Percentiles rank a stretch among this genome's conserved stretches.
Conservation (phyloP, 2,888 invertebrate species). For the Villa cingulata region DNA sequence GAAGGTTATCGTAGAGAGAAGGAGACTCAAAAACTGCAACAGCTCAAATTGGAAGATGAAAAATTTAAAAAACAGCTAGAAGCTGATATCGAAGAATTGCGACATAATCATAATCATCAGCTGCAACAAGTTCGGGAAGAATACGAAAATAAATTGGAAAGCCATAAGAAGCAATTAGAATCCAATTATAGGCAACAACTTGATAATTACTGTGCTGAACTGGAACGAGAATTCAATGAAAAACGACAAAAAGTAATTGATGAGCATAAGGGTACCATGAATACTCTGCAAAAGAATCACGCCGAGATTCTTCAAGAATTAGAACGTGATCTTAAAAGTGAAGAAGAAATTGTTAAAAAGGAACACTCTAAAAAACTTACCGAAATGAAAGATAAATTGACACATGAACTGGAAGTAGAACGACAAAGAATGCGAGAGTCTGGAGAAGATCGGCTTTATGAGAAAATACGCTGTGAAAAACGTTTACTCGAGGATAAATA, state of each 20-base stretch:
- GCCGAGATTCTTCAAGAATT: slow-evolving; percentile 31
- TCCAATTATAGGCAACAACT: slow-evolving; percentile 36
- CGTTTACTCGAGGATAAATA: slow-evolving; percentile 65
- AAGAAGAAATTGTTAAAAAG: slow-evolving; percentile 54
- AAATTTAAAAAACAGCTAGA: slow-evolving; percentile 27
- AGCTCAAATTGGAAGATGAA: slow-evolving; percentile 38
- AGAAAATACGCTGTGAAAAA: slow-evolving; percentile 55
- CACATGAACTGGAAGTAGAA: slow-evolving; percentile 43
- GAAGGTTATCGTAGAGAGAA: slow-evolving; percentile 23
- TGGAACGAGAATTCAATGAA: slow-evolving; percentile 37
- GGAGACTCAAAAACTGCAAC: slow-evolving; percentile 34
- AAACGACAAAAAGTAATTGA: slow-evolving; percentile 41
- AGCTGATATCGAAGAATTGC: slow-evolving; percentile 23
- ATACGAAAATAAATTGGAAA: slow-evolving; percentile 30
- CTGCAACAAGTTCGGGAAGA: slow-evolving; percentile 33
- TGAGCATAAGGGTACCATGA: slow-evolving; percentile 37
- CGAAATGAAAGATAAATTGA: slow-evolving; percentile 47
- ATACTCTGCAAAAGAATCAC: slow-evolving; percentile 31
- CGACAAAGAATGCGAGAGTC: slow-evolving; percentile 32
- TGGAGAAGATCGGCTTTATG: slow-evolving; percentile 40
- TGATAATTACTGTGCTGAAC: slow-evolving; percentile 27
- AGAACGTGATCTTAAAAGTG: slow-evolving; percentile 32
- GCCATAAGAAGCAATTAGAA: slow-evolving; percentile 38
- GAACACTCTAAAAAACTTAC: slow-evolving; percentile 53
- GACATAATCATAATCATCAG: slow-evolving; percentile 30